phyloP scores from a whole-genome alignment of 1,140 invertebrate genomes.

The Archivesica marissinica region DNA sequence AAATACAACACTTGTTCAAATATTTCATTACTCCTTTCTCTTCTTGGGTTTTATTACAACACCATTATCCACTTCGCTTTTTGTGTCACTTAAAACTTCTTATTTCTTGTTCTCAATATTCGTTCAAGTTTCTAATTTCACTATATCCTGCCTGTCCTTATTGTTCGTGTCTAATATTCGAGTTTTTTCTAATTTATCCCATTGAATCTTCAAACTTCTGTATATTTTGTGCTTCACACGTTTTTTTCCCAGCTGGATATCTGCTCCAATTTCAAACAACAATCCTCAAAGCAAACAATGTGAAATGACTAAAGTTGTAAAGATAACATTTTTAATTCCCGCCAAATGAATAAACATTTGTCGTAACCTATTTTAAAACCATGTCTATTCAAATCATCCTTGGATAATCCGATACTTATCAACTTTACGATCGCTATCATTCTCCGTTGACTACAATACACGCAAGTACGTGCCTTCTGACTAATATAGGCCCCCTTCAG shows the following conservation, averaged over 20 bases:
- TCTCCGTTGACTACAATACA: too few species aligned
- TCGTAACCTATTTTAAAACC: neutral
- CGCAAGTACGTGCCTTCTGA: too few species aligned
- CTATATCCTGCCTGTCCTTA: too few species aligned
- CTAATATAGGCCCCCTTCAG: too few species aligned
- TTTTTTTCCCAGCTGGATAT: too few species aligned
- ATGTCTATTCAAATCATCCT: neutral
- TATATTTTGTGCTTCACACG: too few species aligned
- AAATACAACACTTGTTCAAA: neutral
- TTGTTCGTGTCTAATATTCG: too few species aligned
- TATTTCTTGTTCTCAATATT: neutral
- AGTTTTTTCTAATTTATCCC: too few species aligned
- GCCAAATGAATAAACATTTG: neutral
- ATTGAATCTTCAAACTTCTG: too few species aligned
- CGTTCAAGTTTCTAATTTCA: too few species aligned
- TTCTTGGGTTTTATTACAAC: neutral
- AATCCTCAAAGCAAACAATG: neutral
- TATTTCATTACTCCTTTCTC: neutral
- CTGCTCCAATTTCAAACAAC: neutral
- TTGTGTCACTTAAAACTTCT: slow-evolving; percentile 1
- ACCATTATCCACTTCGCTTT: neutral
- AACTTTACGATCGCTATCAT: neutral
- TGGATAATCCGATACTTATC: slow-evolving; percentile 1
- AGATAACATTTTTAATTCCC: slow-evolving; percentile 32
- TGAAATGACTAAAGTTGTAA: neutral